Evolutionary conservation across 2,113 vertebrate genomes (phyloP).

Genomic region (Monopterus albus): DNA sequence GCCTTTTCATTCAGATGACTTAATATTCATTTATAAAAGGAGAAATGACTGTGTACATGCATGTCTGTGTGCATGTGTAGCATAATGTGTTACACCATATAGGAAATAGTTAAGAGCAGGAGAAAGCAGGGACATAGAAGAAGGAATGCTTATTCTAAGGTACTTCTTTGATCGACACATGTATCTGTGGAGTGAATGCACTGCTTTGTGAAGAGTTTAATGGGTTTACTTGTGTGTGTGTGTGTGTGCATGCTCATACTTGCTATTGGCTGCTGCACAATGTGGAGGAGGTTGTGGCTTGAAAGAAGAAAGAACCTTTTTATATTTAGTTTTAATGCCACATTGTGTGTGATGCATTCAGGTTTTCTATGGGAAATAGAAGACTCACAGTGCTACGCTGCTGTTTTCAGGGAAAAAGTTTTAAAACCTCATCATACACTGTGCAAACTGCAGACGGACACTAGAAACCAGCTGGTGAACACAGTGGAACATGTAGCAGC

Average conservation of each 20-base stretch:
- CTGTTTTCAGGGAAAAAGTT: too few relatives aligned
- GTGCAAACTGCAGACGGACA: too few relatives aligned
- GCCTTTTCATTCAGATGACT: too few relatives aligned
- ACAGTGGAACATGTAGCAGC: too few relatives aligned
- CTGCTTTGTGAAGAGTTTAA: conserved; percentile 34
- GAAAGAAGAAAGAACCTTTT: neutral
- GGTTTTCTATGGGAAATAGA: neutral
- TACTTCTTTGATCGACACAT: conserved; percentile 40
- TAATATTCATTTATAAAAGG: too few relatives aligned
- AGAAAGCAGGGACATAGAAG: conserved; percentile 5
- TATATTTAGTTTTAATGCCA: neutral
- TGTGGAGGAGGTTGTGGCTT: conserved; percentile 43
- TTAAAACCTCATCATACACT: too few relatives aligned
- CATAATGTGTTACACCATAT: neutral
- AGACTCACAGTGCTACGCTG: too few relatives aligned
- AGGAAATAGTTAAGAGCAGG: conserved; percentile 2
- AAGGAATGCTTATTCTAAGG: conserved; percentile 12
- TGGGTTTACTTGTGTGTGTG: neutral
- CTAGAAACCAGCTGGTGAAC: too few relatives aligned
- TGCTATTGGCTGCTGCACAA: conserved; percentile 28
- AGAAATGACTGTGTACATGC: neutral
- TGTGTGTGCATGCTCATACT: neutral
- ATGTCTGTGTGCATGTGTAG: neutral
- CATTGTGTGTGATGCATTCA: neutral
- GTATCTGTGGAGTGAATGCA: neutral